A percentile compares a stretch with the other conserved stretches of the same genome.
These are phyloP conservation scores for Champsocephalus esox DNA, from an alignment of 2,797 vertebrate species.

Conservation along the genomic window DNA sequence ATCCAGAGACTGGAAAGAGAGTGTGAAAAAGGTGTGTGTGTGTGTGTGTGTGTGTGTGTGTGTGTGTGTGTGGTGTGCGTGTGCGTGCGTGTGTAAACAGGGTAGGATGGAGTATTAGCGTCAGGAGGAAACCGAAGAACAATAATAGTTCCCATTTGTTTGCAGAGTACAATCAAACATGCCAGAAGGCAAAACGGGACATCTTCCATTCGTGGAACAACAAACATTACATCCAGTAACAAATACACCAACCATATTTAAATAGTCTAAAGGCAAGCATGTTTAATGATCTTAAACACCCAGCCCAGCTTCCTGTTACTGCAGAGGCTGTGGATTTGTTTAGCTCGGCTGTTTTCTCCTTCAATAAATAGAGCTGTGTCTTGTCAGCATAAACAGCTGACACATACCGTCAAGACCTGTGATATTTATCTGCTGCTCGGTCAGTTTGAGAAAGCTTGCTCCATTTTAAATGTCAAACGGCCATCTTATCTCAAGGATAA, in stretches of 20 bases:
- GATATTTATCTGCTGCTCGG: constrained; percentile 70
- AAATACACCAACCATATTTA: constrained; percentile 19
- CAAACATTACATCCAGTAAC: constrained; percentile 6
- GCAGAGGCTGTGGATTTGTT: constrained; percentile 1
- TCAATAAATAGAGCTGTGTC: constrained; percentile 43
- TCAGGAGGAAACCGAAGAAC: constrained; percentile 17
- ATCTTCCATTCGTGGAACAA: constrained; percentile 34
- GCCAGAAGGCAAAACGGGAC: constrained; percentile 43
- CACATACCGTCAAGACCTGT: constrained; percentile 62
- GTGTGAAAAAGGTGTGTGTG: constrained; percentile 29
- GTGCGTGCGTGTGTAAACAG: background rate
- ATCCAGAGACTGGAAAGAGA: constrained; percentile 90
- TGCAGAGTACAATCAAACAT: constrained; percentile 47
- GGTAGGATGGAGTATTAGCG: constrained; percentile 10
- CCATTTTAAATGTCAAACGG: constrained; percentile 63
- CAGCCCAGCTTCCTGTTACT: constrained; percentile 4
- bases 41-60: constrained; percentile 27
- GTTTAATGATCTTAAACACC: constrained; percentile 13
- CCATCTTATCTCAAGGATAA: constrained; percentile 61
- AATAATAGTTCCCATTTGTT: constrained; percentile 51
- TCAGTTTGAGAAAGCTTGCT: constrained; percentile 54
- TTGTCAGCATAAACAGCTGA: constrained; percentile 65
- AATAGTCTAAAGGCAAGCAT: constrained; percentile 23
- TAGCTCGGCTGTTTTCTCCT: constrained; percentile 12
- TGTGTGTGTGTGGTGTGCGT: background rate